phyloP scores from a whole-genome alignment of 2,888 invertebrate genomes.

The Cosmia trapezina region DNA sequence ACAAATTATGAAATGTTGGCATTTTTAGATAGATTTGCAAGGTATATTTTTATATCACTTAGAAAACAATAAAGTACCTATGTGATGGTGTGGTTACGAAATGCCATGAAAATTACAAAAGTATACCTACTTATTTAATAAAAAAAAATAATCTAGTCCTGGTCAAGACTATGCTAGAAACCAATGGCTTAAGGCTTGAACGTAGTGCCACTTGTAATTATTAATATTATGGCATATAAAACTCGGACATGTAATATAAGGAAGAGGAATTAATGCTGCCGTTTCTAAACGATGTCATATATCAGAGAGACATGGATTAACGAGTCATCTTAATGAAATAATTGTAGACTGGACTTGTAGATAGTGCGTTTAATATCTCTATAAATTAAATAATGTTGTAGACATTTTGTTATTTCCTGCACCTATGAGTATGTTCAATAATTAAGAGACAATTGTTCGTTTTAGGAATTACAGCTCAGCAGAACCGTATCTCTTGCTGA shows the following conservation, averaged over 20 bases:
- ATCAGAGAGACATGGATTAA: constrained; percentile 31
- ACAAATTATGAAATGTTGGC: neutral
- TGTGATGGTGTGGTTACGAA: neutral
- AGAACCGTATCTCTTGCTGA: too few relatives aligned
- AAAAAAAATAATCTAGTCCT: neutral
- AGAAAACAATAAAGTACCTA: neutral
- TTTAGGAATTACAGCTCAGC: neutral
- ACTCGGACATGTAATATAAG: constrained; percentile 26
- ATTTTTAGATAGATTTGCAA: neutral
- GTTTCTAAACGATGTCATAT: constrained; percentile 34
- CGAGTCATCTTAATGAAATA: constrained; percentile 16
- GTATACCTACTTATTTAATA: too few relatives aligned
- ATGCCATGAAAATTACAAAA: neutral
- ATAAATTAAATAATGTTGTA: constrained; percentile 1
- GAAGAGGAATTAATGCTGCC: constrained; percentile 23
- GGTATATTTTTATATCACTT: neutral
- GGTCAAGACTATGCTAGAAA: neutral
- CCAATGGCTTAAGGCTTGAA: constrained; percentile 8
- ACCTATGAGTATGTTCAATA: neutral
- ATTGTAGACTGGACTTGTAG: constrained; percentile 12
- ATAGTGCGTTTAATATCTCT: neutral
- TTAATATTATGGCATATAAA: constrained; percentile 37
- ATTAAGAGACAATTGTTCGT: neutral
- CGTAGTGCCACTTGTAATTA: constrained; percentile 26
- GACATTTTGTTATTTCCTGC: constrained; percentile 9